Evolutionary conservation across 1,140 invertebrate genomes (phyloP).

Genomic region (Drosophila teissieri): DNA sequence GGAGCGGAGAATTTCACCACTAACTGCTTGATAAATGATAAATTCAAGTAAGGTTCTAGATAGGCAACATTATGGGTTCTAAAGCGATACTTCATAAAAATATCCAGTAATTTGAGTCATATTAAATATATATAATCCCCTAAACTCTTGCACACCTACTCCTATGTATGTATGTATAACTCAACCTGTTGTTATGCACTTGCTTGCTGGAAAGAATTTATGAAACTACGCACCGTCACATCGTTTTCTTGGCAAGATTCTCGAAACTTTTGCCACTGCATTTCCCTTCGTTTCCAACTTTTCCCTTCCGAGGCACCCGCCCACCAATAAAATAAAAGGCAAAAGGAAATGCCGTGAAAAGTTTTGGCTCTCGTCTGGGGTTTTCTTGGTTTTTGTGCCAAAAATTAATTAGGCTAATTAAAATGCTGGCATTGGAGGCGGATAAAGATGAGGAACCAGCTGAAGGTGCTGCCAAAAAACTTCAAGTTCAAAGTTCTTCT

Average conservation of each 20-base stretch:
- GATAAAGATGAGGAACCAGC: not conserved
- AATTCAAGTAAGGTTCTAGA: too few species aligned
- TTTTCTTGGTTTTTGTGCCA: conserved; percentile 58
- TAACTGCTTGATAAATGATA: too few species aligned
- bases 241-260: conserved; percentile 19
- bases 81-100: too few species aligned
- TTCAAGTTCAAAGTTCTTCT: conserved; percentile 74
- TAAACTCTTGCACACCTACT: not conserved
- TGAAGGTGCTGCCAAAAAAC: conserved; percentile 20
- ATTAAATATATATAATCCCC: not conserved
- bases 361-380: conserved; percentile 15
- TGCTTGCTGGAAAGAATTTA: conserved; percentile 14
- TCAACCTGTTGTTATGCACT: conserved; percentile 28
- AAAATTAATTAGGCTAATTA: conserved; percentile 82
- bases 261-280: conserved; percentile 33
- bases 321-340: not conserved
- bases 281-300: not conserved
- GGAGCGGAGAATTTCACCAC: too few species aligned
- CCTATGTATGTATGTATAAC: too few species aligned
- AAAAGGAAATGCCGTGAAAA: conserved; percentile 18
- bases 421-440: conserved; percentile 44
- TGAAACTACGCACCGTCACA: conserved; percentile 16
- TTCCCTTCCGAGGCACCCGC: not conserved
- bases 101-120: too few species aligned
- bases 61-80: not conserved